Percentiles rank a stretch among this genome's conserved stretches.
These are phyloP conservation scores for Heterotis niloticus DNA, from an alignment of 2,113 vertebrate species.

Conservation along the genomic window DNA sequence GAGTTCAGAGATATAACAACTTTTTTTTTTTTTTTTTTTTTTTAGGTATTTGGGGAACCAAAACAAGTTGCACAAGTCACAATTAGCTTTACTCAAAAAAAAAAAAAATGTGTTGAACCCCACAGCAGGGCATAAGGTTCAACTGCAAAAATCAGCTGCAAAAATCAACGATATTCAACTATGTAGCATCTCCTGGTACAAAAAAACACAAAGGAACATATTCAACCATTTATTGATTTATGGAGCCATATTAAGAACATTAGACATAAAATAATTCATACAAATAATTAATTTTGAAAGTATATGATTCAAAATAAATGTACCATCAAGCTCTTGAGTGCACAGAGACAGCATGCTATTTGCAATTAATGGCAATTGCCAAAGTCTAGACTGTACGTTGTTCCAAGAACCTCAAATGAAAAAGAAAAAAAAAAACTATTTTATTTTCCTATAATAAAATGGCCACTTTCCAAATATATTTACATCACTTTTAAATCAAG, in stretches of 20 bases:
- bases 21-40: no score
- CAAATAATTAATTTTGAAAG: conserved; percentile 40
- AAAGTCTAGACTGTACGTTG: background rate
- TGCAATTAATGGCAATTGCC: background rate
- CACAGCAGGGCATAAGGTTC: no score
- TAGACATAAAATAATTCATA: conserved; percentile 48
- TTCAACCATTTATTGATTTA: conserved; percentile 40
- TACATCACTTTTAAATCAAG: conserved; percentile 25
- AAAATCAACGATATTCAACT: no score
- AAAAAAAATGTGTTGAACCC: no score
- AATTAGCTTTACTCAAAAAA: no score
- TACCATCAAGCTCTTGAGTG: background rate
- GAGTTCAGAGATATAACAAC: no score
- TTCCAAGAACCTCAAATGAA: background rate
- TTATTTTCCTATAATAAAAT: conserved; percentile 10
- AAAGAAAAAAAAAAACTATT: background rate
- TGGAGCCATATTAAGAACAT: conserved; percentile 50
- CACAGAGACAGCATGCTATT: background rate
- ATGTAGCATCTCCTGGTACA: background rate
- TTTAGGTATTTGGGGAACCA: no score
- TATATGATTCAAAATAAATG: conserved; percentile 6
- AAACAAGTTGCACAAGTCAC: no score
- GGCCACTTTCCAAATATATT: background rate
- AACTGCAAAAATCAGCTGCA: no score
- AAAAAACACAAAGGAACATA: conserved; percentile 22